Conservation (phyloP, 1,140 invertebrate species). For the Metopolophium dirhodum region DNA sequence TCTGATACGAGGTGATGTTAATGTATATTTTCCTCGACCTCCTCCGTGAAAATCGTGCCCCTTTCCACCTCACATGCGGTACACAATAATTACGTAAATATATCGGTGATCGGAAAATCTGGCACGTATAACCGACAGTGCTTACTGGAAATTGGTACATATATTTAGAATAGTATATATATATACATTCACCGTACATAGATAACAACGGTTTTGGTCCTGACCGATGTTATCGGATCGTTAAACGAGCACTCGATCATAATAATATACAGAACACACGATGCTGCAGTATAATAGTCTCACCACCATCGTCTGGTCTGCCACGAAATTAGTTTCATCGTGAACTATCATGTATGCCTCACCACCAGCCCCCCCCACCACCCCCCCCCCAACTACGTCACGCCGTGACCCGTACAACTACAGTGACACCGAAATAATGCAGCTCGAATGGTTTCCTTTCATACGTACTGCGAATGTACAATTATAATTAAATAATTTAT, state of each 20-base stretch:
- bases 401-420: not conserved
- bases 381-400: fast-evolving
- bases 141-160: no score
- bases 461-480: not conserved
- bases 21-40: not conserved
- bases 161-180: not conserved
- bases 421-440: not conserved
- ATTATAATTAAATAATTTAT: not conserved
- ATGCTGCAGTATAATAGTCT: not conserved
- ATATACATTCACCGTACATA: not conserved
- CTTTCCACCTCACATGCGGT: not conserved
- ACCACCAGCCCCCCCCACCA: no score
- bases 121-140: not conserved
- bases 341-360: not conserved
- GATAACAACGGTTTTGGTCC: not conserved
- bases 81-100: no score
- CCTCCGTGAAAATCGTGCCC: not conserved
- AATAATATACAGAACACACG: not conserved
- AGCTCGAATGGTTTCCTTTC: not conserved
- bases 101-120: not conserved
- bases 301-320: not conserved
- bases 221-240: not conserved
- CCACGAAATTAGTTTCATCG: not conserved
- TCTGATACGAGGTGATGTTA: not conserved
- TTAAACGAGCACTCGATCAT: not conserved